phyloP scores from a whole-genome alignment of 1,140 invertebrate species.

The Sarcophaga peregrina region DNA sequence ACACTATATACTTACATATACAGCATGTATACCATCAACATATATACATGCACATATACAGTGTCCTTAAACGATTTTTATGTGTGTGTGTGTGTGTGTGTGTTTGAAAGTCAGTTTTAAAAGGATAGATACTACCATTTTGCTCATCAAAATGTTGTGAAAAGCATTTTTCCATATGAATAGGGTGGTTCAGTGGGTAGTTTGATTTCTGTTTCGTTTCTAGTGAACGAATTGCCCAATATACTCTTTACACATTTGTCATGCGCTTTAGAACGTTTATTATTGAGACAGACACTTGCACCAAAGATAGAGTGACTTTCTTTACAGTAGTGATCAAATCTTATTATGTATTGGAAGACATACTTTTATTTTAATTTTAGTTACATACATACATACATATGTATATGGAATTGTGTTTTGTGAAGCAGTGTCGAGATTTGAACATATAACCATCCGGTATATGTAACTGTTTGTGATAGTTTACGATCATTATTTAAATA shows the following conservation, averaged over 20 bases:
- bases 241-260: slow-evolving; percentile 8
- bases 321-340: background rate
- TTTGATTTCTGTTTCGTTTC: background rate
- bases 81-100: too few relatives aligned
- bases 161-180: background rate
- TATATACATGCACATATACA: background rate
- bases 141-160: background rate
- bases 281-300: too few relatives aligned
- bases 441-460: too few relatives aligned
- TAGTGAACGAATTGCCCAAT: background rate
- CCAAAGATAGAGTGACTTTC: background rate
- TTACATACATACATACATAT: too few relatives aligned
- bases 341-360: background rate
- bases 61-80: background rate
- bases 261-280: slow-evolving; percentile 11
- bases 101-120: too few relatives aligned
- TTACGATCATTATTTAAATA: too few relatives aligned
- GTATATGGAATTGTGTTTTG: too few relatives aligned
- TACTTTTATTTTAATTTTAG: too few relatives aligned
- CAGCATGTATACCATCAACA: background rate
- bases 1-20: slow-evolving; percentile 16
- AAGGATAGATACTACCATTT: too few relatives aligned
- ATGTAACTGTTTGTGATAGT: too few relatives aligned
- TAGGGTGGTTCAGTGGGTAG: slow-evolving; percentile 9
- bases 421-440: too few relatives aligned